phyloP scores from a whole-genome alignment of 2,113 vertebrate genomes.

The Tragelaphus strepsiceros region DNA sequence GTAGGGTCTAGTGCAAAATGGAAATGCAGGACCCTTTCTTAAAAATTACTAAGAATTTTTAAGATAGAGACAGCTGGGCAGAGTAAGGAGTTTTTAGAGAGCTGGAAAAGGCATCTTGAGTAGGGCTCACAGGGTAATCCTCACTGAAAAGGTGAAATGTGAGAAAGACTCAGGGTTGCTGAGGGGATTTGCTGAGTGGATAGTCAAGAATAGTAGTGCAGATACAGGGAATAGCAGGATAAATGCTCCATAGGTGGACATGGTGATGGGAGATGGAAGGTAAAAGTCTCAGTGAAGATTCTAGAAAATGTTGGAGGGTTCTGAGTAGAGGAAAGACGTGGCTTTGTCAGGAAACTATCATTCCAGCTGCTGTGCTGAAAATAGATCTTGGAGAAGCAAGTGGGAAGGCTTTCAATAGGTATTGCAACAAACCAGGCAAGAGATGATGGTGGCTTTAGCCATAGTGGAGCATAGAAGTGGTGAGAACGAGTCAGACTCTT shows the following conservation, averaged over 20 bases:
- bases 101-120: neutral
- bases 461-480: fast-evolving
- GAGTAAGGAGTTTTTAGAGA: neutral
- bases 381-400: neutral
- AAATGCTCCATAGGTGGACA: neutral
- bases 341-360: neutral
- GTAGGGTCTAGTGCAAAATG: neutral
- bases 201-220: neutral
- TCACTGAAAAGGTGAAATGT: neutral
- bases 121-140: neutral
- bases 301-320: neutral
- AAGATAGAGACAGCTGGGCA: neutral
- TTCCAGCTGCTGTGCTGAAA: neutral
- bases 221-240: neutral
- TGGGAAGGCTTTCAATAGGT: neutral
- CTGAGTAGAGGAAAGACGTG: neutral
- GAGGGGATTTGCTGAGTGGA: neutral
- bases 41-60: neutral
- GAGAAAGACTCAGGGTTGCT: neutral
- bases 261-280: neutral
- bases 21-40: neutral
- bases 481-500: neutral
- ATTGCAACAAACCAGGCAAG: neutral
- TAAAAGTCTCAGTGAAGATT: neutral
- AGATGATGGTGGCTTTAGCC: too few relatives aligned